These are phyloP conservation scores for Ceyx margarethae DNA, from an alignment of 2,113 vertebrate species.

Conservation along the genomic window DNA sequence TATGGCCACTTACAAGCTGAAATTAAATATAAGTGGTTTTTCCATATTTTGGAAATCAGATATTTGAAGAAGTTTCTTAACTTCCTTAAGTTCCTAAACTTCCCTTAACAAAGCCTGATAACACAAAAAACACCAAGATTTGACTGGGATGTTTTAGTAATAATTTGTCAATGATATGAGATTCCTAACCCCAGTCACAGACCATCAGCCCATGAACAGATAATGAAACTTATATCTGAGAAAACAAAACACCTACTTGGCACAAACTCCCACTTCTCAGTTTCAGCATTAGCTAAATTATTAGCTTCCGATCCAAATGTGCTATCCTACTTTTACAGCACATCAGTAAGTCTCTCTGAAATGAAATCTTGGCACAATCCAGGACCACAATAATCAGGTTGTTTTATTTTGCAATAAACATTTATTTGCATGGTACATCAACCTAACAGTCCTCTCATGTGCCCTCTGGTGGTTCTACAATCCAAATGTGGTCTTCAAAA, in stretches of 20 bases:
- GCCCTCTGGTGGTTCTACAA: constrained; percentile 75
- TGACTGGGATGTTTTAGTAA: neutral
- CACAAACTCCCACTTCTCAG: neutral
- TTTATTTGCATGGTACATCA: neutral
- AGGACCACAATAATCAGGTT: neutral
- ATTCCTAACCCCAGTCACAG: neutral
- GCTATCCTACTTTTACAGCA: neutral
- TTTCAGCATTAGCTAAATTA: neutral
- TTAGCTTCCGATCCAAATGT: neutral
- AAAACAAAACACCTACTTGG: neutral
- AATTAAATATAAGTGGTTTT: neutral
- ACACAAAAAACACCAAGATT: neutral
- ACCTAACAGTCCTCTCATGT: constrained; percentile 16
- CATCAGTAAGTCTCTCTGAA: neutral
- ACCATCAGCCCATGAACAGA: neutral
- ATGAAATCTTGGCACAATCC: neutral
- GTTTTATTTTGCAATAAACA: constrained; percentile 36
- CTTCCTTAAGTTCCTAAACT: neutral
- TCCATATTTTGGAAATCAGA: neutral
- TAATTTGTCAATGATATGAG: neutral
- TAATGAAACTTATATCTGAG: neutral
- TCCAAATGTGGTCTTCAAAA: neutral
- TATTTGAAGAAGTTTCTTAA: neutral
- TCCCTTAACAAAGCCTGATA: neutral
- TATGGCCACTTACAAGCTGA: neutral